A percentile compares a stretch with the other conserved stretches of the same genome.
phyloP scores from a whole-genome alignment of 1,140 invertebrate species.

The Megathymus violae region DNA sequence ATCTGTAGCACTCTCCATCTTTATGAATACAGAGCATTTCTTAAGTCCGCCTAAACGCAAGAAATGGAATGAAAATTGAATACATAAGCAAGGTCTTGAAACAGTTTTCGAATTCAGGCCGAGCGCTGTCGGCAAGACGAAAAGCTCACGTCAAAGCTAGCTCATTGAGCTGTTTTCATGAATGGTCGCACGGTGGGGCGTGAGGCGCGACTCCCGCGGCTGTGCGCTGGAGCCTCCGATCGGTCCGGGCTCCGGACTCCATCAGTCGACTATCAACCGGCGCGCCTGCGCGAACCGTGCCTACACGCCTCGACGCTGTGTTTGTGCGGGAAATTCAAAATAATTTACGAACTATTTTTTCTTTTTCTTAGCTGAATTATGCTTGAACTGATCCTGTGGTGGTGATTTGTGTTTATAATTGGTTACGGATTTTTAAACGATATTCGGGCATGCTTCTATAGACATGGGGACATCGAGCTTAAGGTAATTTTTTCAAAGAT shows the following conservation, averaged over 20 bases:
- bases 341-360: conserved; percentile 38
- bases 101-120: conserved; percentile 16
- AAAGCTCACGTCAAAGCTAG: conserved; percentile 52
- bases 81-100: conserved; percentile 26
- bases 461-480: conserved; percentile 64
- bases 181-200: conserved; percentile 68
- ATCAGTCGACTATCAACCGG: conserved; percentile 53
- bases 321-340: conserved; percentile 68
- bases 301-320: conserved; percentile 29
- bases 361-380: conserved; percentile 49
- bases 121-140: conserved; percentile 19
- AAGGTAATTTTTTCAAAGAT: conserved; percentile 58
- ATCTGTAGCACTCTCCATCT: not conserved
- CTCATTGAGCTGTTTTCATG: conserved; percentile 72
- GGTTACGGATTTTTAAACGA: conserved; percentile 44
- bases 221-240: conserved; percentile 54
- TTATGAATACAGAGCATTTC: conserved; percentile 28
- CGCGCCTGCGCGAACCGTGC: conserved; percentile 58
- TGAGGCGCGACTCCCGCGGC: conserved; percentile 32
- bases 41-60: conserved; percentile 17
- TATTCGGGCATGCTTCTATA: conserved; percentile 66
- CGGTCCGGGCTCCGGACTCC: conserved; percentile 28
- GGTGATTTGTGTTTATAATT: conserved; percentile 49
- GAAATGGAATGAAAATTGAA: conserved; percentile 33
- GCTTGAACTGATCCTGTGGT: conserved; percentile 47